phyloP scores from a whole-genome alignment of 2,888 invertebrate genomes.

The Blastobasis adustella region DNA sequence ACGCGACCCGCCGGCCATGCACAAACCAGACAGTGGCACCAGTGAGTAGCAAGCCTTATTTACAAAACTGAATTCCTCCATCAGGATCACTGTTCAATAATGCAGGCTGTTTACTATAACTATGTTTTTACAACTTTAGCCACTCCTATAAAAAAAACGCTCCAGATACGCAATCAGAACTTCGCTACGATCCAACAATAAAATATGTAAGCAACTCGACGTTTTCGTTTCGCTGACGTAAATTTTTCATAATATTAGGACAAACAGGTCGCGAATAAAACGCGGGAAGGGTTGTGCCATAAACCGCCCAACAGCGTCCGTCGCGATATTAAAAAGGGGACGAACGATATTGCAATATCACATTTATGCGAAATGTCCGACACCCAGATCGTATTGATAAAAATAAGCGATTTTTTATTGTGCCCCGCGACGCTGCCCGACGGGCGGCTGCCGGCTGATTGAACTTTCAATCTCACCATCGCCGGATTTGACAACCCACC shows the following conservation, averaged over 20 bases:
- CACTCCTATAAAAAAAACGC: too few relatives aligned
- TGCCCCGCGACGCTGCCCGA: constrained; percentile 49
- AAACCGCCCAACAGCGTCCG: constrained; percentile 70
- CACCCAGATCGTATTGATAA: constrained; percentile 74
- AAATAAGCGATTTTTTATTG: constrained; percentile 74
- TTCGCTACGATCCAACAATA: constrained; percentile 16
- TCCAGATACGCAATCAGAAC: background rate
- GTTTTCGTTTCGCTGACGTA: constrained; percentile 65
- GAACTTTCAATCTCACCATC: constrained; percentile 24
- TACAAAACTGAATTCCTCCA: background rate
- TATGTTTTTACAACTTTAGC: too few relatives aligned
- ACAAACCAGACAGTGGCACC: constrained; percentile 61
- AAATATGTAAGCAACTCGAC: constrained; percentile 40
- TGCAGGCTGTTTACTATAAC: too few relatives aligned
- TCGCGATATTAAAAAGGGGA: constrained; percentile 74
- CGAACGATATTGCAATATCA: constrained; percentile 74
- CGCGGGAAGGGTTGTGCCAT: constrained; percentile 72
- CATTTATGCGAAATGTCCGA: constrained; percentile 74
- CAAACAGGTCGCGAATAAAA: constrained; percentile 74
- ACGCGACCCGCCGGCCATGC: constrained; percentile 73
- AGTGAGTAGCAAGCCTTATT: constrained; percentile 41
- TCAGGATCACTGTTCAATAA: too few relatives aligned
- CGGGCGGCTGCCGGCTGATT: constrained; percentile 31
- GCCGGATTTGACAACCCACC: constrained; percentile 2
- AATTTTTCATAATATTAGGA: constrained; percentile 73